Base-by-base conservation (phyloP, 2,797 vertebrate species). In the Gallinago solitaria region DNA sequence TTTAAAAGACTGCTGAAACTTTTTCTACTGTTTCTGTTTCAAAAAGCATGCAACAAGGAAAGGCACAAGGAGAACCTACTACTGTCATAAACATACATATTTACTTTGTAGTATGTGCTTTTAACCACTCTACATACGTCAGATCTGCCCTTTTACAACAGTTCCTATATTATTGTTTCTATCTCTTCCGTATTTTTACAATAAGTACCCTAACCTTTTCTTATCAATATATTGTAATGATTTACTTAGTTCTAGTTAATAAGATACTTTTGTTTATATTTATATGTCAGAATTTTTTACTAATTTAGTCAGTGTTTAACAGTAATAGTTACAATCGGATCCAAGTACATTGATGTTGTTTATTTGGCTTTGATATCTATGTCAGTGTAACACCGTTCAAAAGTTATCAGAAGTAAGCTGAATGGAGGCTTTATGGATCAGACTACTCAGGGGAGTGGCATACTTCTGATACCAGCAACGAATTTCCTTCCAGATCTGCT, bases 171-270 rank as follows among this genome's bases (percentile, higher is more conserved):
- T 74, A 77, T 9, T 82, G 9, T 37, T 81, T 75, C 48, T 82
- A 13, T 84, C 53, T 37, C 33, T 85, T 67, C 28, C 0, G 0
- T 68, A 68, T 56, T 92, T 91, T 93, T 90, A 86, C 60, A 85
- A 19, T 54, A 59, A 80, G 73, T 8, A 64, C 35, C 20, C 5
- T 95, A 70, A 75, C 6, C 64, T 87, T 80, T 85, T 51, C 84
- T 92, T 94, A 95, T 93, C 94, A 78, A 77, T 50, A 10, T 14
- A 35, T 17, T 83, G 71, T 83, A 96, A 95, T 90, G 56, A 89
- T 95, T 95, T 89, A 94, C 95, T 83, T 89, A 56, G 25, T 60
- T 83, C 71, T 80, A 75, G 91, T 92, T 95, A 92, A 91, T 92
- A 59, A 80, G 56, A 68, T 54, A 95, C 82, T 75, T 89, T 9